Conservation (phyloP, 1,140 invertebrate genomes). For the Monochamus saltuarius region DNA sequence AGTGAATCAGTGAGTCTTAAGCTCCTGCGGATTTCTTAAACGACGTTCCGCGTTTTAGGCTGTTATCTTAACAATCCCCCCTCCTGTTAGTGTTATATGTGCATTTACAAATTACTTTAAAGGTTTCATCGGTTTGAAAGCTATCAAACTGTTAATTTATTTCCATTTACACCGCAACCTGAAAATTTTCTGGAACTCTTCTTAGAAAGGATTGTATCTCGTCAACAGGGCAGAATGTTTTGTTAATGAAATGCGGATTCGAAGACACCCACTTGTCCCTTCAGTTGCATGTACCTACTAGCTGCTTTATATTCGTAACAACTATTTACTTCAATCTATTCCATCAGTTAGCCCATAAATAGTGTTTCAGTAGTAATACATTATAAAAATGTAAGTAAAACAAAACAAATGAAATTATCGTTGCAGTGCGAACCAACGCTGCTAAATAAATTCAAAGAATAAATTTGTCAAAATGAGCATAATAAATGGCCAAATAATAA, state of each 20-base stretch:
- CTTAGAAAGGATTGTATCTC: slow-evolving; percentile 24
- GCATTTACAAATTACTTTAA: slow-evolving; percentile 30
- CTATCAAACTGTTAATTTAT: too few relatives aligned
- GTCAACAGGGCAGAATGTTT: slow-evolving; percentile 25
- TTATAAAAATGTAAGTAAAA: too few relatives aligned
- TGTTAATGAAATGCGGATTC: slow-evolving; percentile 34
- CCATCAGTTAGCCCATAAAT: slow-evolving; percentile 1
- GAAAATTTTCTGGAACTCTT: slow-evolving; percentile 16
- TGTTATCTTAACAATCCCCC: slow-evolving; percentile 11
- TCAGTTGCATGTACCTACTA: slow-evolving; percentile 14
- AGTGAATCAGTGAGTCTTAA: slow-evolving; percentile 1
- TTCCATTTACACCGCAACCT: neutral
- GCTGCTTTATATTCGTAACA: slow-evolving; percentile 19
- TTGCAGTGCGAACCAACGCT: too few relatives aligned
- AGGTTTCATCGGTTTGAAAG: slow-evolving; percentile 27
- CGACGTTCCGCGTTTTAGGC: slow-evolving; percentile 24
- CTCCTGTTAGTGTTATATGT: slow-evolving; percentile 18
- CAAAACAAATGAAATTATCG: too few relatives aligned
- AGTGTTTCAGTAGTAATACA: too few relatives aligned
- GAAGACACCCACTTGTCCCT: slow-evolving; percentile 21
- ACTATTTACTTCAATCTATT: slow-evolving; percentile 18
- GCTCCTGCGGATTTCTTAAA: slow-evolving; percentile 25
- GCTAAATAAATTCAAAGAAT: too few relatives aligned
- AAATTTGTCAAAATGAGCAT: too few relatives aligned
- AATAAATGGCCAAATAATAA: slow-evolving; percentile 13